Conservation (phyloP, 2,113 vertebrate genomes). For the Cottus gobio region DNA sequence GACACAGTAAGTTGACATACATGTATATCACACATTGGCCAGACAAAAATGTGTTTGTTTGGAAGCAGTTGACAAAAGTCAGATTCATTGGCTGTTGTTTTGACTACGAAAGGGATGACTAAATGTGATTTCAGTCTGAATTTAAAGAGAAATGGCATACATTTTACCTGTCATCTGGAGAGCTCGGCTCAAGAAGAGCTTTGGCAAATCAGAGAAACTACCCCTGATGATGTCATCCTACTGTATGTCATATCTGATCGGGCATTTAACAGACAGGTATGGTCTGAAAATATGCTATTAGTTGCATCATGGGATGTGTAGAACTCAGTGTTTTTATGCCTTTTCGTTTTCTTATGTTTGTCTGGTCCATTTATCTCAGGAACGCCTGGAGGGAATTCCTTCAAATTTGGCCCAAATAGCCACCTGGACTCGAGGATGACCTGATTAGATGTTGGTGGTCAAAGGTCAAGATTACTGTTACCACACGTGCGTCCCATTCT, state of each 20-base stretch:
- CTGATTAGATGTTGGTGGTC: neutral
- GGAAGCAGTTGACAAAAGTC: constrained; percentile 3
- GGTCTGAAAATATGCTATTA: neutral
- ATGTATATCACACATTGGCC: neutral
- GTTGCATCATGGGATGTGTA: neutral
- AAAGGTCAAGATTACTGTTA: neutral
- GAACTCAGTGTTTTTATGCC: neutral
- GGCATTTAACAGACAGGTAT: neutral
- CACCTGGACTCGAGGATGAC: neutral
- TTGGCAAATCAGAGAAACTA: neutral
- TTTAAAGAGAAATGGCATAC: neutral
- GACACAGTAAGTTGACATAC: neutral
- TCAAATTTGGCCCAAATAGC: neutral
- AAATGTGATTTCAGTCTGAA: neutral
- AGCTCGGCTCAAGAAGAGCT: neutral
- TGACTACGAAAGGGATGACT: neutral
- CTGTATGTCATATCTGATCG: neutral
- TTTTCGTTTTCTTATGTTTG: neutral
- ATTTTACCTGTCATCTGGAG: neutral
- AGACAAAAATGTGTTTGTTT: neutral
- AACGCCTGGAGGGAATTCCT: no score
- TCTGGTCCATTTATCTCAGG: neutral
- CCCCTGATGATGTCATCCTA: neutral
- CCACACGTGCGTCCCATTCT: neutral
- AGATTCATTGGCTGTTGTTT: neutral